Percentiles rank a stretch among this genome's conserved stretches.
These are phyloP conservation scores for Drosophila subobscura DNA, from an alignment of 1,140 invertebrate species.

Conservation along the genomic window DNA sequence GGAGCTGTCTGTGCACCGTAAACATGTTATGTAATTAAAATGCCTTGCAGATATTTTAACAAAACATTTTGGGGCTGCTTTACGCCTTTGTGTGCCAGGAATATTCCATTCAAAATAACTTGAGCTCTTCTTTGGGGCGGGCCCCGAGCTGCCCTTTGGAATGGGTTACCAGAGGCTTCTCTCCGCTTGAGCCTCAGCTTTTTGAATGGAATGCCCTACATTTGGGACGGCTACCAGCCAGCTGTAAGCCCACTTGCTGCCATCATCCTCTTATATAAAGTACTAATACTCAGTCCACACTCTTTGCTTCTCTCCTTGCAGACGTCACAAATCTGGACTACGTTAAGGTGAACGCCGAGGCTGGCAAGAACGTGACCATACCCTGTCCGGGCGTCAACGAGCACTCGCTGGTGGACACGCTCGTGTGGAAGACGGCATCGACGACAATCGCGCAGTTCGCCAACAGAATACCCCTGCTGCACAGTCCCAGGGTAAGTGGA, in stretches of 20 bases:
- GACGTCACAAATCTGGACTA: conserved; percentile 85
- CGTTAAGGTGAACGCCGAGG: conserved; percentile 86
- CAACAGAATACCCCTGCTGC: conserved; percentile 81
- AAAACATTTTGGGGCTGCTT: conserved; percentile 58
- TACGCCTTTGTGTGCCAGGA: conserved; percentile 51
- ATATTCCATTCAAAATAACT: conserved; percentile 55
- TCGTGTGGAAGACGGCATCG: conserved; percentile 86
- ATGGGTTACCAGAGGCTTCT: conserved; percentile 8
- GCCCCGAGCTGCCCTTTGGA: too few species aligned
- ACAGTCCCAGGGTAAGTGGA: conserved; percentile 80
- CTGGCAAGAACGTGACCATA: conserved; percentile 87
- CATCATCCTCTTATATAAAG: neutral
- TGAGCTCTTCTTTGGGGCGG: conserved; percentile 39
- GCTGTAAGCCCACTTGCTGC: conserved; percentile 4
- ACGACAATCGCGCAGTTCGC: conserved; percentile 83
- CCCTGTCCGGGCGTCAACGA: conserved; percentile 88
- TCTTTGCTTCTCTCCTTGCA: conserved; percentile 45
- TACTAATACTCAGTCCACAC: neutral
- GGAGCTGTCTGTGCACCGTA: conserved; percentile 34
- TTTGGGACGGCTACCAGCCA: conserved; percentile 19
- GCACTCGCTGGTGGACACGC: conserved; percentile 86
- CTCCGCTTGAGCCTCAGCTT: conserved; percentile 28
- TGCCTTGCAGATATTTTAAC: conserved; percentile 64
- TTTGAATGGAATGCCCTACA: conserved; percentile 58
- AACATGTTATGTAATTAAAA: conserved; percentile 79